Percentiles rank a stretch among this genome's conserved stretches.
phyloP scores from a whole-genome alignment of 2,797 vertebrate species.

The Hydrophis major region DNA sequence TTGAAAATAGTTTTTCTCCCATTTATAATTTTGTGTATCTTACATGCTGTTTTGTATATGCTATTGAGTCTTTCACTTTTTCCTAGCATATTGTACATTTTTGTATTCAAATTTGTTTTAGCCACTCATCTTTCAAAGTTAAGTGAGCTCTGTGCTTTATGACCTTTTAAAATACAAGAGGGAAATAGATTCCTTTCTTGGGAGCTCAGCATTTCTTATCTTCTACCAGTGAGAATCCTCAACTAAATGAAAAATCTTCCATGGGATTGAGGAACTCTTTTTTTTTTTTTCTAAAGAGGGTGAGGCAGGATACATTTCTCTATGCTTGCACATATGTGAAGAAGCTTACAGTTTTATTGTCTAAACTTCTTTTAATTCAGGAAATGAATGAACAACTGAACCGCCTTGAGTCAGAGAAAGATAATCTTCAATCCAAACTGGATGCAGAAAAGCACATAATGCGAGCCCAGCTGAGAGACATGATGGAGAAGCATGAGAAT shows the following conservation, averaged over 20 bases:
- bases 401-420: conserved; percentile 79
- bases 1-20: neutral
- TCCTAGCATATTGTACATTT: neutral
- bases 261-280: neutral
- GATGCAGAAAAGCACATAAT: conserved; percentile 92
- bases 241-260: neutral
- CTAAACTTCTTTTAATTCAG: conserved; percentile 57
- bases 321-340: neutral
- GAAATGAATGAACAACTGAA: conserved; percentile 77
- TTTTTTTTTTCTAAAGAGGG: neutral
- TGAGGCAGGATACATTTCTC: neutral
- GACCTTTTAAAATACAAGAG: neutral
- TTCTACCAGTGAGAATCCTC: neutral
- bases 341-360: neutral
- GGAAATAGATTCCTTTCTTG: neutral
- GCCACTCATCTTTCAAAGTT: neutral
- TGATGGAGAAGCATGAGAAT: conserved; percentile 86
- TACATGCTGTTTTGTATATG: neutral
- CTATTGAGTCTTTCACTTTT: neutral
- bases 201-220: neutral
- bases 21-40: neutral
- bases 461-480: conserved; percentile 85
- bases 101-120: neutral
- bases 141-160: neutral
- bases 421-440: conserved; percentile 85